Base-by-base conservation (phyloP, 2,888 invertebrate species). In the Molanna angustata region DNA sequence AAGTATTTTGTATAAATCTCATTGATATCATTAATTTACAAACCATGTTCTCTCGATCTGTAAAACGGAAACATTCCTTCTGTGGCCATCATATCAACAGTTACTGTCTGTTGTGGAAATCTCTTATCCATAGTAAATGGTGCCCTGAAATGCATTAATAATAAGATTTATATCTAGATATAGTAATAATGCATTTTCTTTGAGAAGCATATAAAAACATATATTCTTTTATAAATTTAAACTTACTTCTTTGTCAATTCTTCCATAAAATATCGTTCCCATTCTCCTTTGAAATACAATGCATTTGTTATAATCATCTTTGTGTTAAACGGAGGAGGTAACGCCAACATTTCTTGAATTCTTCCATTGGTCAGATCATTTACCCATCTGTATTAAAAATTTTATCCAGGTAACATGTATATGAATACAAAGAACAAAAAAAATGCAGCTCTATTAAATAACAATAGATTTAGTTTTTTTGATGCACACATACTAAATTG, bases 201-300 rank as follows among this genome's bases (percentile, higher is more conserved):
- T n/a, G n/a, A n/a, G n/a, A n/a, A n/a, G n/a, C n/a, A n/a, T n/a
- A n/a, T n/a, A n/a, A n/a, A n/a, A n/a, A n/a, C n/a, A n/a, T n/a
- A n/a, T n/a, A n/a, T n/a, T n/a, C n/a, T n/a, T n/a, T n/a, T 37
- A n/a, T 37, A 37, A 7, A 16, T 17, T 16, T 6, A n/a, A 20
- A 13, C 9, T 41, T 41, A 41, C 41, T 21, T 19, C 7, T 14
- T 7, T 21, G 41, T 41, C 13, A 41, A 4, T 3, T 72, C 72
- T 0, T 73, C 70, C 35, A 75, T 62, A 64, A 88, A 89, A 1
- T 84, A 82, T 9, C 73, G 67, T 61, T 80, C 73, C 89, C 89
- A 89, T 56, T 81, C 80, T 3, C 85, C 87, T 49, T 77, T 82
- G 62, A 88, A 89, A 65, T 86, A 86, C 18, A 88, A 71, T 0